Base-by-base conservation (phyloP, 2,888 invertebrate genomes). In the Clepsis dumicolana region DNA sequence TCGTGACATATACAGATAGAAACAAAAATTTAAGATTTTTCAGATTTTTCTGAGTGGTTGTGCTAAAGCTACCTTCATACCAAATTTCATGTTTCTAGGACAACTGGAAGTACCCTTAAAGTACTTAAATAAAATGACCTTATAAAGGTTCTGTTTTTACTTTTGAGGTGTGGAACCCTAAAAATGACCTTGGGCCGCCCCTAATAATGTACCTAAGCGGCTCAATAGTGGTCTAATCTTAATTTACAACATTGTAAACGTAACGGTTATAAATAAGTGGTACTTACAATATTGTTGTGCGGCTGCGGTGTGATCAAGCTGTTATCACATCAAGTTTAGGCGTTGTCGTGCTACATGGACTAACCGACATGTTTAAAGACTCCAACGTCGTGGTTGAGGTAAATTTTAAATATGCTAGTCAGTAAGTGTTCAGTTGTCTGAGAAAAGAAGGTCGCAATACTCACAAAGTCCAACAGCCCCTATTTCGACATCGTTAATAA, bases 371-470 rank as follows among this genome's bases (percentile, higher is more conserved):
- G 66, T 48, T 62, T 2, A 67, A 67, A 50, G 12, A 16, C 1
- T 41, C n/a, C n/a, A 41, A 12, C 12, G 35, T 27, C 29, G 62
- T 62, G 4, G 38, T 18, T 10, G 66, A 67, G 62, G 62, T 62
- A 61, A n/a, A n/a, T 41, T 2, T 16, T 16, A 12, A 12, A 35
- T 2, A 35, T 38, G 8, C 12, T 38, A 38, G 0, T 14, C 5
- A 10, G 29, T n/a, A 12, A 38, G n/a, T 38, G 38, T 38, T 2
- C 29, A 29, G 29, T 29, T 7, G n/a, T n/a, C n/a, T n/a, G n/a
- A n/a, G n/a, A n/a, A n/a, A n/a, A n/a, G n/a, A n/a, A n/a, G n/a
- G n/a, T n/a, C n/a, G n/a, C n/a, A n/a, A n/a, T n/a, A n/a, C n/a
- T n/a, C n/a, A n/a, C n/a, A n/a, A n/a, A n/a, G n/a, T n/a, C n/a